Base-by-base conservation (phyloP, 2,113 vertebrate species). In the Myotis davidii region DNA sequence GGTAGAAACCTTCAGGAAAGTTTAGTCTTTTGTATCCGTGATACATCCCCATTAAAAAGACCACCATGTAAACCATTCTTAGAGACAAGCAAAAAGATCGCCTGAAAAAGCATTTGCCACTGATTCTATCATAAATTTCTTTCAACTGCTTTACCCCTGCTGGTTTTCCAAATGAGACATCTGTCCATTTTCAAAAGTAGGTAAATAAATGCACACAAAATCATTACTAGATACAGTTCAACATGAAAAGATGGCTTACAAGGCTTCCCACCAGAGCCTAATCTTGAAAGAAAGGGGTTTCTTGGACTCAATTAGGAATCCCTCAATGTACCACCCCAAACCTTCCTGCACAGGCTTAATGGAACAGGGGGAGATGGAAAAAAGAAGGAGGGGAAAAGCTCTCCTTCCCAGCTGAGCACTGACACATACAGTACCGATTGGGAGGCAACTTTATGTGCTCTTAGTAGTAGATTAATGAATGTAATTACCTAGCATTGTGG, bases 401-500 rank as follows among this genome's bases (percentile, higher is more conserved):
- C 74, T 64, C 86, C 67, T 86, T 96, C 98, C 96, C 96, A 97
- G 98, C 97, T 97, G 95, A 98, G 93, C 93, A 56, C 74, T 84
- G 96, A 92, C 96, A 97, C 77, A 88, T 37, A 73, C 87, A 64
- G 96, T 4, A 96, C 94, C 64, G 37, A 97, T 97, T 90, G 97
- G 98, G 96, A 98, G 97, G 97, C 97, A 98, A 98, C 97, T 98
- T 98, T 98, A 98, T 98, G 97, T 98, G 97, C 96, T 98, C 98
- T 98, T 98, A 98, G 97, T 97, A 98, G 98, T 98, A 98, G 98
- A 98, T 99, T 98, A 98, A 99, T 99, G 98, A 98, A 98, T 96
- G 98, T 98, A 99, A 99, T 99, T 98, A 98, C 97, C 98, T 98
- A 98, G 97, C 97, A 97, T 95, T 97, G 98, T 97, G 97, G 98